A percentile compares a stretch with the other conserved stretches of the same genome.
Evolutionary conservation across 2,113 vertebrate species (phyloP).

Genomic region (Oncorhynchus nerka): DNA sequence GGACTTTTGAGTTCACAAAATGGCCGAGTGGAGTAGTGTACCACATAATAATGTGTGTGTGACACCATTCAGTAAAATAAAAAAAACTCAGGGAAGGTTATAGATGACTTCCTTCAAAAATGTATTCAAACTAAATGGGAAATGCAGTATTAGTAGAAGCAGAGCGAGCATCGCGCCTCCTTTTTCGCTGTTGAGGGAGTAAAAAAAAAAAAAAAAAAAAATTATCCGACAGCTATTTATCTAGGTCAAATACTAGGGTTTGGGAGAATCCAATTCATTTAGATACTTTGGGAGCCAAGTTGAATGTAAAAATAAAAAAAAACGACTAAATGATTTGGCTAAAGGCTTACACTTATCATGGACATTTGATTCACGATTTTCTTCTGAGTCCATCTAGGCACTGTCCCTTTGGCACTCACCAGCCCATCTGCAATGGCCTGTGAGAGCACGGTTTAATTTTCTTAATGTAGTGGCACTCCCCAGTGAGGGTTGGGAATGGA

Average conservation of each 20-base stretch:
- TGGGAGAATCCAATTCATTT: neutral
- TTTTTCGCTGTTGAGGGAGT: neutral
- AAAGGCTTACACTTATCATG: conserved; percentile 12
- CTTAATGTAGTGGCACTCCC: conserved; percentile 17
- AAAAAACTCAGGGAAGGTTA: neutral
- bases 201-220: too few relatives aligned
- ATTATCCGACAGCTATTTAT: neutral
- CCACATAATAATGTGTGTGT: neutral
- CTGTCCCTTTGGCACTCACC: neutral
- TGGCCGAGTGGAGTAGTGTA: neutral
- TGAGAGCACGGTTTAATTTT: conserved; percentile 8
- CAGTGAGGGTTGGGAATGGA: neutral
- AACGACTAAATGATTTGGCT: conserved; percentile 8
- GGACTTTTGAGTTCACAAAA: neutral
- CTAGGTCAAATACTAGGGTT: neutral
- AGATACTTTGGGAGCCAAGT: neutral
- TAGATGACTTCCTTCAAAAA: neutral
- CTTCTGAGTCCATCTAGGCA: neutral
- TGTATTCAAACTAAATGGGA: neutral
- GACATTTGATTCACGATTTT: neutral
- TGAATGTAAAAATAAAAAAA: neutral
- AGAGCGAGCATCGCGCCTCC: neutral
- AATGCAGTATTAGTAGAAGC: conserved; percentile 2
- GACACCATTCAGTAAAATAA: neutral
- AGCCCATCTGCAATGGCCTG: neutral